These are phyloP conservation scores for Liopterus haemorrhoidalis DNA, from an alignment of 2,888 invertebrate genomes.

Conservation along the genomic window DNA sequence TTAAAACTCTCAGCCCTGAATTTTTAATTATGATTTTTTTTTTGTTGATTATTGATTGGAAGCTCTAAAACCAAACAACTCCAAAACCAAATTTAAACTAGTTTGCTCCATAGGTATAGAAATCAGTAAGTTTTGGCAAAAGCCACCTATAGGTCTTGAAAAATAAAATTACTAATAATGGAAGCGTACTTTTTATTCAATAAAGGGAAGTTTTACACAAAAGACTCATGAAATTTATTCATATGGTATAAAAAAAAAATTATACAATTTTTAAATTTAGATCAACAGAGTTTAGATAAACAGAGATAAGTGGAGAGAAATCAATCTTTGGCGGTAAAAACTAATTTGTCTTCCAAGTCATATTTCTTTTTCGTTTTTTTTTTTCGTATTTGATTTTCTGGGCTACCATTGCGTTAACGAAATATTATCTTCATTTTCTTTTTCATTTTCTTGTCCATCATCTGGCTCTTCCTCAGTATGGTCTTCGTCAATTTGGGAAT, in stretches of 20 bases:
- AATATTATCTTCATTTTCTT: conserved; percentile 10
- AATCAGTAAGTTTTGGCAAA: conserved; percentile 7
- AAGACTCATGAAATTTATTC: conserved; percentile 7
- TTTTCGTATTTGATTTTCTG: not conserved
- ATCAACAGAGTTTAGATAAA: conserved; percentile 10
- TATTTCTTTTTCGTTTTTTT: too few species aligned
- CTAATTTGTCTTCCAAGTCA: conserved; percentile 2
- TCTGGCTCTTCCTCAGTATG: conserved; percentile 5
- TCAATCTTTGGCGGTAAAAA: conserved; percentile 4
- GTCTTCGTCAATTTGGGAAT: conserved; percentile 11
- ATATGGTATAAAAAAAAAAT: conserved; percentile 12
- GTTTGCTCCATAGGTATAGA: conserved; percentile 3
- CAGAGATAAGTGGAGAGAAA: too few species aligned
- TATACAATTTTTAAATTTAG: conserved; percentile 18
- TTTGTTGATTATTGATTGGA: conserved; percentile 8
- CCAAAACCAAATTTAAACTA: conserved; percentile 2
- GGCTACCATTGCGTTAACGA: conserved; percentile 3
- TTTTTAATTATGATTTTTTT: too few species aligned
- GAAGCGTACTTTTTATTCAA: conserved; percentile 4
- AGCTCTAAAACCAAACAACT: not conserved
- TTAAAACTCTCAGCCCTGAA: too few species aligned
- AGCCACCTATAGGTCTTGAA: conserved; percentile 6
- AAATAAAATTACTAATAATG: conserved; percentile 2
- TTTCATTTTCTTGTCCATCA: too few species aligned
- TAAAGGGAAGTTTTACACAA: conserved; percentile 5